phyloP scores from a whole-genome alignment of 1,140 invertebrate species.

The Nephotettix cincticeps region DNA sequence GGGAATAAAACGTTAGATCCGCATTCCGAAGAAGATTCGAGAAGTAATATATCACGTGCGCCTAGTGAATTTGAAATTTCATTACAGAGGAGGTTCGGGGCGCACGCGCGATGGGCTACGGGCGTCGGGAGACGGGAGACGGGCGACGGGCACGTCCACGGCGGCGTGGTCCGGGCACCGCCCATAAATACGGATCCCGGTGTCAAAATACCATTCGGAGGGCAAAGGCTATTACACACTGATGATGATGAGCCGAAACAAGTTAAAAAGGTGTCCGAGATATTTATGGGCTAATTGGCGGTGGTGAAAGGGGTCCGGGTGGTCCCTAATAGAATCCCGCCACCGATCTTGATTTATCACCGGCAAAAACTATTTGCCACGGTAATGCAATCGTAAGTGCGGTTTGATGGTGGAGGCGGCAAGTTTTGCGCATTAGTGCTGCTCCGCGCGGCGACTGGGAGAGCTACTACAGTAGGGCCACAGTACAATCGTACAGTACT shows the following conservation, averaged over 20 bases:
- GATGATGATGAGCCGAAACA: constrained; percentile 18
- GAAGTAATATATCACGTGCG: too few relatives aligned
- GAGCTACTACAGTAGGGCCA: too few relatives aligned
- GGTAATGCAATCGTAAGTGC: constrained; percentile 1
- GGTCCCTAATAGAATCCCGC: background rate
- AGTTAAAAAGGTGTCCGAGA: constrained; percentile 10
- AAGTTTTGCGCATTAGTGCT: too few relatives aligned
- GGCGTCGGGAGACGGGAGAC: background rate
- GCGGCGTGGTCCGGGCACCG: background rate
- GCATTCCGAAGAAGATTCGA: too few relatives aligned
- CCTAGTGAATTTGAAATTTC: constrained; percentile 6
- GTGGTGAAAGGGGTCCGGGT: constrained; percentile 11
- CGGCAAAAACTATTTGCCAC: constrained; percentile 6
- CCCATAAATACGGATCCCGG: background rate
- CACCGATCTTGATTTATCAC: background rate
- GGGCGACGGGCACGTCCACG: background rate
- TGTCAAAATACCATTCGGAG: constrained; percentile 9
- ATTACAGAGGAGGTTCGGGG: too few relatives aligned
- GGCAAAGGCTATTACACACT: background rate
- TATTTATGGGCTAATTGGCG: constrained; percentile 11
- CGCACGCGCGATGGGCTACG: background rate
- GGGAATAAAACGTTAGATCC: too few relatives aligned
- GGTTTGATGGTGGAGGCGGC: too few relatives aligned
- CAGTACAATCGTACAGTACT: too few relatives aligned
- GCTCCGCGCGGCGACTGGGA: too few relatives aligned